Base-by-base conservation (phyloP, 2,797 vertebrate genomes). In the Pampus argenteus region DNA sequence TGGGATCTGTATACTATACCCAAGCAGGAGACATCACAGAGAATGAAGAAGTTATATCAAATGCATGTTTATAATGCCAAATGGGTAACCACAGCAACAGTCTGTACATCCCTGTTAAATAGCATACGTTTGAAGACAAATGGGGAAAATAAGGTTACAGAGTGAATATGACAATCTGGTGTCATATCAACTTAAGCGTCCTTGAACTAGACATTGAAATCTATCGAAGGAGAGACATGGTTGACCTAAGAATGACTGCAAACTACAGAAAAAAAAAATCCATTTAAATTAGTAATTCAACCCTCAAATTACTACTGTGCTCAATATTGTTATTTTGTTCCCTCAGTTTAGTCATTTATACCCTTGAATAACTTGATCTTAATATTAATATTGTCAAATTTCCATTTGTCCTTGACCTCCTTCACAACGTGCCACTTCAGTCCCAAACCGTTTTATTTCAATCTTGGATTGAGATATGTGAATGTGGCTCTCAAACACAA, bases 21-120 rank as follows among this genome's bases (percentile, higher is more conserved):
- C 75, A 55, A 42, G 67, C 45, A 74, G 47, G 45, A 62, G 60
- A 76, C 60, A 80, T 82, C 77, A 66, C 61, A 86, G 67, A 56
- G 52, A 74, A 76, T 73, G 34, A 73, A 71, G 51, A 64, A 45
- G 55, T 40, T 71, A 78, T 42, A 70, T 66, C 71, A 74, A 79
- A 74, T 47, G 45, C 44, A 77, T n/a, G n/a, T n/a, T n/a, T n/a
- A n/a, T n/a, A n/a, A 85, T 34, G 71, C 29, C 23, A 63, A 78
- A 72, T 67, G 42, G 60, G 34, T 11, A 58, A 65, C 52, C 36
- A 7, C 18, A 22, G 26, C 20, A n/a, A n/a, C n/a, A n/a, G n/a
- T 72, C 14, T 70, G 22, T 44, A 18, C 36, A 58, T 26, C 25
- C 14, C 6, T 47, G 38, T 49, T 36, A 71, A 68, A 64, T 34